Base-by-base conservation (phyloP, 2,113 vertebrate genomes). In the Scartelaos histophorus region DNA sequence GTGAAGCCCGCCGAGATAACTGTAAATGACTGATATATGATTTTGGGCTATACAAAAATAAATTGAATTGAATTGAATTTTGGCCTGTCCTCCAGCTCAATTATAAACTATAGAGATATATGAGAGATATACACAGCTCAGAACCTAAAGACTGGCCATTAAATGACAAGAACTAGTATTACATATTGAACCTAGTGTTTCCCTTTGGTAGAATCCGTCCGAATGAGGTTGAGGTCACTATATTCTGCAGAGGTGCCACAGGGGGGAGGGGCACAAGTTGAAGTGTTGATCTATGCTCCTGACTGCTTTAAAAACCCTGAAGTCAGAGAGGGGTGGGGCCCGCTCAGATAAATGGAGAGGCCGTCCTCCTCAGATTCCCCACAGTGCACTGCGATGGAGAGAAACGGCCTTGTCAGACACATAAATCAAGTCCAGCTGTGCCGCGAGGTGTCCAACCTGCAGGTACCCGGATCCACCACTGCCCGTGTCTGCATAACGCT, bases 351-450 rank as follows among this genome's bases (percentile, higher is more conserved):
- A 94, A 95, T 86, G 82, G 86, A 91, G 68, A 88, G 80, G 81
- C 87, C 84, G 78, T 89, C 92, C 89, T 91, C 89, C 82, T 81
- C 77, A 82, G 16, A 70, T 85, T 76, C 79, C 81, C 80, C 69
- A 85, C 90, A 73, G 86, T 77, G 84, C 62, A 19, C 73, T 74
- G 79, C 70, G 85, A 73, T 75, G 84, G 67, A 86, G 93, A 92
- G 90, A 88, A 89, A 86, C 79, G 90, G 92, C 92, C 89, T 91
- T 92, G 91, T 93, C 90, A 91, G 87, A 67, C 46, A 77, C 89
- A 86, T 91, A 92, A 91, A 95, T 95, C 92, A 93, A 89, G 90
- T 82, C 81, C 83, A 89, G 89, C 85, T 90, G 86, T 69, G 80
- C 64, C 16, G 69, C 45, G 43, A 2, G 46, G 66, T 88, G 69